Evolutionary conservation across 2,888 invertebrate genomes (phyloP), one percentile per base, ranked within the genome.

Genomic region (Xanthorhoe spadicearia): DNA sequence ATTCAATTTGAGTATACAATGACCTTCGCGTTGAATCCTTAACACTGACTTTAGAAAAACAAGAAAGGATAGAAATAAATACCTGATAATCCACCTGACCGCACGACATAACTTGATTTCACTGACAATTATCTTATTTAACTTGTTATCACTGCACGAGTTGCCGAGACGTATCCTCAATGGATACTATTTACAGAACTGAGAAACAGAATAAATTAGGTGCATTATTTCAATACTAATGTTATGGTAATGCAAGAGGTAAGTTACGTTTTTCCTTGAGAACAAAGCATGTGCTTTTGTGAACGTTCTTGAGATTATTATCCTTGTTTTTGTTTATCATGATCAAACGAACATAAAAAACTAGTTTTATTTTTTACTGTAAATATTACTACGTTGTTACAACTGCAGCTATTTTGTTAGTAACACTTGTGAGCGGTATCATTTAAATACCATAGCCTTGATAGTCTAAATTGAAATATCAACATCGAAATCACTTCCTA

Each of bases 231-330:
- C 76, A 72, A 67, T 72, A 71, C 71, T 69, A 79, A 72, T 79
- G 77, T 81, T 81, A 84, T 86, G 87, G 74, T 84, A 87, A 86
- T 88, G 71, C 73, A 72, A 68, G 75, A 80, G 76, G 79, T 79
- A 79, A 38, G 13, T 68, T 67, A 17, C 53, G 58, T 72, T 82
- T 86, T 85, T 85, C 85, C 86, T 87, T 79, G 77, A 78, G 71
- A 64, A 32, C 46, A 49, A 69, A 66, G 53, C 19, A 17, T 35
- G 52, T 51, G 55, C 43, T 64, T 64, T 53, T 65, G 59, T 61
- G 64, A 55, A 61, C 48, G 52, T 19, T 66, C 61, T 67, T 68
- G 28, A 57, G 57, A 48, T 46, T 43, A 9, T 61, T 59, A 61
- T 68, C 66, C 50, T 63, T 54, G 61, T 55, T 61, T 66, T 70